phyloP scores from a whole-genome alignment of 53 echinoderm and acorn worm genomes.

The Luidia sarsii region DNA sequence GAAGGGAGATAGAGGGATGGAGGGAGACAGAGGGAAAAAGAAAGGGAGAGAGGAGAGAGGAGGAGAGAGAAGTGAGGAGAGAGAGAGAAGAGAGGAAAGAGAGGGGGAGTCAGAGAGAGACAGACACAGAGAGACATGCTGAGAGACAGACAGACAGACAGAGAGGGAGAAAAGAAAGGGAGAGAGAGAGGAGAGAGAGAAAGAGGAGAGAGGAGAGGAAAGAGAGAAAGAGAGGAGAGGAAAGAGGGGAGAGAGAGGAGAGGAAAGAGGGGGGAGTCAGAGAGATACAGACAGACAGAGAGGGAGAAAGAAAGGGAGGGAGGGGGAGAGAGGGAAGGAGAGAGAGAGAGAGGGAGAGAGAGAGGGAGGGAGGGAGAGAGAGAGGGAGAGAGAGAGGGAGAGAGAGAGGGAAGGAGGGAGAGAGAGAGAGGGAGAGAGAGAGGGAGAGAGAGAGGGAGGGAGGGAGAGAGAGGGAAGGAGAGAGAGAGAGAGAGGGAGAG shows the following conservation, averaged over 20 bases:
- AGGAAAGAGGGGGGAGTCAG: neutral
- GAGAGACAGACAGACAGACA: too few species aligned
- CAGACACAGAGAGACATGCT: too few species aligned
- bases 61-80: too few species aligned
- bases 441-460: neutral
- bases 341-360: neutral
- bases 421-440: neutral
- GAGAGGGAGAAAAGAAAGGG: too few species aligned
- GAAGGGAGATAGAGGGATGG: too few species aligned
- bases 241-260: neutral
- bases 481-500: neutral
- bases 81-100: too few species aligned
- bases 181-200: too few species aligned
- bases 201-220: neutral
- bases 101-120: too few species aligned
- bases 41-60: too few species aligned
- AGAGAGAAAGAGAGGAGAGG: neutral
- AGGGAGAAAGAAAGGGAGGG: neutral
- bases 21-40: too few species aligned
- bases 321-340: neutral
- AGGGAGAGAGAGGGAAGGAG: neutral
- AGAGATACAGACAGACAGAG: constrained; percentile 4
- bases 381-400: neutral
- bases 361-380: neutral
- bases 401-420: neutral